A percentile compares a stretch with the other conserved stretches of the same genome.
phyloP scores from a whole-genome alignment of 2,888 invertebrate species.

The Conistra vaccinii region DNA sequence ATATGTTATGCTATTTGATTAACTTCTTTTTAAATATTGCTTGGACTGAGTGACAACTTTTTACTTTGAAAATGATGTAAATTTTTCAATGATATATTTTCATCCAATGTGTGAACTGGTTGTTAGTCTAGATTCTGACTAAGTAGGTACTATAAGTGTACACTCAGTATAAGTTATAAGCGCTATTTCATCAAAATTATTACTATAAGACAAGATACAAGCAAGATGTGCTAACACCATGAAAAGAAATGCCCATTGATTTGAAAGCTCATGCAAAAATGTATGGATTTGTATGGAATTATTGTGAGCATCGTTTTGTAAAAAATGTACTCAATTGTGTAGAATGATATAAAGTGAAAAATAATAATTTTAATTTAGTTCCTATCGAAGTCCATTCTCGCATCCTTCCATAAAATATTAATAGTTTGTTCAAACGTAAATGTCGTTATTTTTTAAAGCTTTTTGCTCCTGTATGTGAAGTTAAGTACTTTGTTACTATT shows the following conservation, averaged over 20 bases:
- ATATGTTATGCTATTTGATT: slow-evolving; percentile 23
- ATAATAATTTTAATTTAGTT: slow-evolving; percentile 69
- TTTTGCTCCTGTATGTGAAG: slow-evolving; percentile 60
- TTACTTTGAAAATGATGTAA: background rate
- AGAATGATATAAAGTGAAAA: slow-evolving; percentile 58
- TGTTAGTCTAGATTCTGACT: background rate
- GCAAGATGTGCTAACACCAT: slow-evolving; percentile 19
- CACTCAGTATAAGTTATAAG: slow-evolving; percentile 18
- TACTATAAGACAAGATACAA: slow-evolving; percentile 4
- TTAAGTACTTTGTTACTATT: slow-evolving; percentile 51
- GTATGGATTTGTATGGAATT: slow-evolving; percentile 63
- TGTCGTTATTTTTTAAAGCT: slow-evolving; percentile 69
- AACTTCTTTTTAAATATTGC: slow-evolving; percentile 25
- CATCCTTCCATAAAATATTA: slow-evolving; percentile 74
- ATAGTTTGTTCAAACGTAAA: slow-evolving; percentile 61
- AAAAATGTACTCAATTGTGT: slow-evolving; percentile 68
- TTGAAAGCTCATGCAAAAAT: slow-evolving; percentile 54
- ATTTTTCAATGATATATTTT: background rate
- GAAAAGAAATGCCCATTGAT: slow-evolving; percentile 47
- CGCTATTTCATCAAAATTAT: slow-evolving; percentile 11
- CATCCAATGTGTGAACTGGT: background rate
- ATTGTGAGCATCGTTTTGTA: slow-evolving; percentile 66
- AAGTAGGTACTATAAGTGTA: background rate
- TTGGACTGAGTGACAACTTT: slow-evolving; percentile 23
- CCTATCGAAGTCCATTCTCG: slow-evolving; percentile 75